Percentiles rank a stretch among this genome's conserved stretches.
These are phyloP conservation scores for Polypedilum vanderplanki DNA, from an alignment of 1,140 invertebrate species.

Conservation along the genomic window DNA sequence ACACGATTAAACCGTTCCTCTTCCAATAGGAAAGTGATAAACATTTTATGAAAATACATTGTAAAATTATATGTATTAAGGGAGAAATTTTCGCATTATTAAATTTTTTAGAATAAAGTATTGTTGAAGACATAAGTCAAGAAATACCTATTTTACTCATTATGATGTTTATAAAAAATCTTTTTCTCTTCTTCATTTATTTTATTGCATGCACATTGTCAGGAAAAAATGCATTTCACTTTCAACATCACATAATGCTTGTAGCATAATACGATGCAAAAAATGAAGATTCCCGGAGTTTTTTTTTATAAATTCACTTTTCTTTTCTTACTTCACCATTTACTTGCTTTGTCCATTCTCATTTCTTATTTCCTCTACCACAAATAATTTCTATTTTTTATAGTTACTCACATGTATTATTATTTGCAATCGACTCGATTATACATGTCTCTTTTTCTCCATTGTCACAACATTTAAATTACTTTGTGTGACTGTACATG, in stretches of 20 bases:
- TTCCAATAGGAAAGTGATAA: background rate
- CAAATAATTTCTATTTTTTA: no score
- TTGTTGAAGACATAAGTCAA: no score
- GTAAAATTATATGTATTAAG: background rate
- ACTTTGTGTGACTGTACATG: no score
- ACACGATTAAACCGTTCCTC: background rate
- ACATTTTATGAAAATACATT: background rate
- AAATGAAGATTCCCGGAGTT: background rate
- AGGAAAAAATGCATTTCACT: background rate
- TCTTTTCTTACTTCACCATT: background rate
- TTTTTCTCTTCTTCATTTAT: no score
- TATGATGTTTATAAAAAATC: no score
- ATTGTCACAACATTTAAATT: no score
- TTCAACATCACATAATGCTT: conserved; percentile 9
- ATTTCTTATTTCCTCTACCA: background rate
- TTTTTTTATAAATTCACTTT: background rate
- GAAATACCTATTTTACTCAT: no score
- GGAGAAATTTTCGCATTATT: no score
- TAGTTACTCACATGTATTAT: no score
- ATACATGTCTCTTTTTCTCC: no score
- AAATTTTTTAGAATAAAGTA: no score
- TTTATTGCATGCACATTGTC: background rate
- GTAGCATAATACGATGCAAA: background rate
- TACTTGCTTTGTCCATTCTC: background rate
- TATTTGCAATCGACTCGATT: no score